Percentiles rank a stretch among this genome's conserved stretches.
phyloP scores from a whole-genome alignment of 2,888 invertebrate species.

The Carpatolechia fugitivella region DNA sequence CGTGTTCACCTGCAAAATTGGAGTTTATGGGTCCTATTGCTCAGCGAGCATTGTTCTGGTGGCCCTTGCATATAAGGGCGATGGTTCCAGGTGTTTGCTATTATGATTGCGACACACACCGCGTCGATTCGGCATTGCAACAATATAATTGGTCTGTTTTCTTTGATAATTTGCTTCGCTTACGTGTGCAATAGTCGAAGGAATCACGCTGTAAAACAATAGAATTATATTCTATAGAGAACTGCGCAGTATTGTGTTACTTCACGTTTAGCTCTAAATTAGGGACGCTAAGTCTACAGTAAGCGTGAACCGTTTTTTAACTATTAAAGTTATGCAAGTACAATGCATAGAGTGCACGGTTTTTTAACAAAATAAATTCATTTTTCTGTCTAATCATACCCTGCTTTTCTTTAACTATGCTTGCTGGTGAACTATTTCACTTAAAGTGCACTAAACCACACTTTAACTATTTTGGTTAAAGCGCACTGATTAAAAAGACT shows the following conservation, averaged over 20 bases:
- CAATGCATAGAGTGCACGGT: no score
- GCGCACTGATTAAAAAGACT: no score
- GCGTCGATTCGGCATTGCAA: conserved; percentile 24
- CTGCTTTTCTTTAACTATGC: no score
- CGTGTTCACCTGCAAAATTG: not conserved
- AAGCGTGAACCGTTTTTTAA: not conserved
- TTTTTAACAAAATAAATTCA: no score
- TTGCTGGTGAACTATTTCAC: no score
- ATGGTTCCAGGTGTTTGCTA: conserved; percentile 30
- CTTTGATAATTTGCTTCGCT: conserved; percentile 57
- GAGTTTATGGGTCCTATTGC: not conserved
- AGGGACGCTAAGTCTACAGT: not conserved
- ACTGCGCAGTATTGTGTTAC: not conserved
- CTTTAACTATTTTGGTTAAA: no score
- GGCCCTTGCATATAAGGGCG: conserved; percentile 23
- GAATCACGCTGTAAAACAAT: conserved; percentile 50
- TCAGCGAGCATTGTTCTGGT: conserved; percentile 4
- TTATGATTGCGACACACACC: conserved; percentile 32
- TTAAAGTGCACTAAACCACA: no score
- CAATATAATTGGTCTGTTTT: conserved; percentile 40
- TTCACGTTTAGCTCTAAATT: not conserved
- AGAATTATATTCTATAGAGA: conserved; percentile 54
- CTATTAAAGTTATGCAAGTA: not conserved
- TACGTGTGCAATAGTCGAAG: conserved; percentile 41
- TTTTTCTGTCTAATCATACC: no score